Evolutionary conservation across 1,140 invertebrate genomes (phyloP).

Genomic region (Prorops nasuta): DNA sequence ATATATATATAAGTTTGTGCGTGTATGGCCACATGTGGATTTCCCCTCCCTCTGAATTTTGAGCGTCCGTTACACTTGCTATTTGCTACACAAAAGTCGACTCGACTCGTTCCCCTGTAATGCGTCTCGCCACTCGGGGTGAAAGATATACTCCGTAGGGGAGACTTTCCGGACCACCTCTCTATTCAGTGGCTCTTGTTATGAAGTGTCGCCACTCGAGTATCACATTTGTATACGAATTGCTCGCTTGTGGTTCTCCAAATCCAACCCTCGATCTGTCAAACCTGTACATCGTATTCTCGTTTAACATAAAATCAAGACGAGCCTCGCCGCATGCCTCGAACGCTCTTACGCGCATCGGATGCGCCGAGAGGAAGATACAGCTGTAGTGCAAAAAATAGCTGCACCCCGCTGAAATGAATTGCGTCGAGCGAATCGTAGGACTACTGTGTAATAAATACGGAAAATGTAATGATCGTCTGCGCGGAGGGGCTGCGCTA

Average conservation of each 20-base stretch:
- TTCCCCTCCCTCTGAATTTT: conserved; percentile 24
- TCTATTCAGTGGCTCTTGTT: conserved; percentile 41
- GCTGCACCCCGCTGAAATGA: too few relatives aligned
- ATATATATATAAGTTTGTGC: too few relatives aligned
- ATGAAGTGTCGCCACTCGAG: conserved; percentile 46
- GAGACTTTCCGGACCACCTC: conserved; percentile 41
- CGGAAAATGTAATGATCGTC: too few relatives aligned
- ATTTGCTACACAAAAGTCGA: conserved; percentile 15
- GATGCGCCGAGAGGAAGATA: too few relatives aligned
- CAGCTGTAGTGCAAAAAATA: too few relatives aligned
- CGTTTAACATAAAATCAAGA: conserved; percentile 39
- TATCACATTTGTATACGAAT: conserved; percentile 52
- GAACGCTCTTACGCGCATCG: too few relatives aligned
- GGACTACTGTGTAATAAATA: too few relatives aligned
- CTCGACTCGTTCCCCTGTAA: conserved; percentile 13
- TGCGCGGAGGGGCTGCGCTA: too few relatives aligned
- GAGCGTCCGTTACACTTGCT: conserved; percentile 50
- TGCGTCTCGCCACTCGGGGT: conserved; percentile 19
- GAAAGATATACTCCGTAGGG: conserved; percentile 28
- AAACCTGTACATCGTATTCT: conserved; percentile 37
- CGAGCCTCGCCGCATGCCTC: too few relatives aligned
- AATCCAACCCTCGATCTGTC: conserved; percentile 2
- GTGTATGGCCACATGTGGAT: background rate
- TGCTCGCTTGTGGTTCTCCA: conserved; percentile 38
- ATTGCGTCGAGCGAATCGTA: too few relatives aligned